Evolutionary conservation across 2,797 vertebrate species (phyloP), one percentile per base, ranked within the genome.

Genomic region (Brachyrhaphis roseni): DNA sequence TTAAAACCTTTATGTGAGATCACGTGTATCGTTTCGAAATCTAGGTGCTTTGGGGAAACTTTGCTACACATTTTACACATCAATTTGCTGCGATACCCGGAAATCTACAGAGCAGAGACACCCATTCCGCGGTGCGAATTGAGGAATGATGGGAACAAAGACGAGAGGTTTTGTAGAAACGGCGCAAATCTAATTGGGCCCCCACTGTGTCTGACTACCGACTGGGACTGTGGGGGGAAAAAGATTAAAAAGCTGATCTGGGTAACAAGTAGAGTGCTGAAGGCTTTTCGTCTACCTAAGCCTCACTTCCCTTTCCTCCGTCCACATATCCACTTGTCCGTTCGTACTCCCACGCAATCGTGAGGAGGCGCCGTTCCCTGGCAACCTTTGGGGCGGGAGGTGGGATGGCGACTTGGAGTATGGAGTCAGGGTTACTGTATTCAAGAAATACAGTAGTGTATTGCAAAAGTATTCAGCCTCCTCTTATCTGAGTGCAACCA

Each of bases 301-400:
- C 74, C 83, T 74, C 12, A 1, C 75, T 85, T 75, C 46, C 43
- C 78, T 75, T 43, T 6, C 59, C 86, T 87, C 77, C 68, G 78
- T 72, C 75, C 79, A 85, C 43, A 81, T 73, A 74, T 83, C 75
- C 78, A 85, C 77, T 91, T 51, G 26, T 80, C 62, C 80, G 84
- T 20, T 39, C 43, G 0, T 62, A 78, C 46, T 3, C 86, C 90
- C 89, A 89, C 87, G 23, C 78, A 4, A 59, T 79, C 62, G 76
- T 70, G 80, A 88, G 82, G 85, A 88, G 78, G 82, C 77, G 31
- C 72, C 5, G 86, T 91, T 91, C 70, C 89, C 85, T 81, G 84
- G 87, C 89, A 90, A 92, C 90, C 72, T 78, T 10, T 5, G 39
- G 46, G 8, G 31, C 0, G 1, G 46, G 74, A 78, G 39, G 77